Percentiles rank a stretch among this genome's conserved stretches.
Conservation (phyloP, 1,140 invertebrate species). For the Drosophila chauvacae region DNA sequence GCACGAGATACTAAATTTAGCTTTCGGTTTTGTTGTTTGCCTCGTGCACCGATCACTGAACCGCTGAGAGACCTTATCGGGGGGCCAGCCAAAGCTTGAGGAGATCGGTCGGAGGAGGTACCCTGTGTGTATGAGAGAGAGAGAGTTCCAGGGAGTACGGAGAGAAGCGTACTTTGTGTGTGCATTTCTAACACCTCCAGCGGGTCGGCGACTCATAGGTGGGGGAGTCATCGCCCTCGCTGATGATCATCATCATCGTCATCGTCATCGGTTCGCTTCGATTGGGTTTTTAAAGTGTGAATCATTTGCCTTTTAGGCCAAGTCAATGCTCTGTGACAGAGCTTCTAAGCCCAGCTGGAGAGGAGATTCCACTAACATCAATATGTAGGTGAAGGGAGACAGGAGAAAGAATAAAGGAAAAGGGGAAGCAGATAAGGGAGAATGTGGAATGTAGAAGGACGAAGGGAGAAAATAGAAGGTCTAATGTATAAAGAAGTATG, state of each 20-base stretch:
- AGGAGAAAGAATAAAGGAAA: too few species aligned
- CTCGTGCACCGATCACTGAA: conserved; percentile 38
- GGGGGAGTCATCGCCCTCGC: conserved; percentile 21
- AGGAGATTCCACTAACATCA: neutral
- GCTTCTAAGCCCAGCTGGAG: conserved; percentile 30
- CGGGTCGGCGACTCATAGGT: conserved; percentile 27
- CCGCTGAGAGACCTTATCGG: conserved; percentile 35
- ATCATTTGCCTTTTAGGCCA: conserved; percentile 53
- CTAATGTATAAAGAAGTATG: neutral
- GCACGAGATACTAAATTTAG: conserved; percentile 49
- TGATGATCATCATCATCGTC: conserved; percentile 19
- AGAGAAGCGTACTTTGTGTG: neutral
- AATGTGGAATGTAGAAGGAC: too few species aligned
- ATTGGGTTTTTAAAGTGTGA: conserved; percentile 34
- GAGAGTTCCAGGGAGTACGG: neutral
- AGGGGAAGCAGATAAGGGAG: too few species aligned
- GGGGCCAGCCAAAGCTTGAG: neutral
- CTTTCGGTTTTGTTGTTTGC: conserved; percentile 26
- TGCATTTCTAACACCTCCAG: conserved; percentile 19
- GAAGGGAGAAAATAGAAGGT: neutral
- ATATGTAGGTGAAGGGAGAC: neutral
- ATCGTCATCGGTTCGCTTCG: conserved; percentile 6
- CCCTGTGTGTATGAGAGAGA: neutral
- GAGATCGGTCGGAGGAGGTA: neutral
- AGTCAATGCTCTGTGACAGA: conserved; percentile 47